phyloP scores from a whole-genome alignment of 1,140 invertebrate species.

The Sitobion miscanthi region DNA sequence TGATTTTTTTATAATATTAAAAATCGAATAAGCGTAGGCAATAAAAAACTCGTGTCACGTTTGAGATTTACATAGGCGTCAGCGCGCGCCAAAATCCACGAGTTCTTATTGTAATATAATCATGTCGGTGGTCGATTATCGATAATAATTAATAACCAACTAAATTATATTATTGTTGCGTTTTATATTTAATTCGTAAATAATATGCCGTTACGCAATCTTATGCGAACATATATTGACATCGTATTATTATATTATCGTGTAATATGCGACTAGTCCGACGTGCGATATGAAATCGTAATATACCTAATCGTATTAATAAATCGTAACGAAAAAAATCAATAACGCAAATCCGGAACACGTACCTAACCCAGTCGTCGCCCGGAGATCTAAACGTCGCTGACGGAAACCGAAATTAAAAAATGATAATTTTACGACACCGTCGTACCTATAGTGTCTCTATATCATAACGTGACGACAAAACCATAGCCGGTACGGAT shows the following conservation, averaged over 20 bases:
- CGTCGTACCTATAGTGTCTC: neutral
- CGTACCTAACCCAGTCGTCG: too few relatives aligned
- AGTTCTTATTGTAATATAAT: too few relatives aligned
- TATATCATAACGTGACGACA: neutral
- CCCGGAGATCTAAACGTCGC: neutral
- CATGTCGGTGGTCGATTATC: neutral
- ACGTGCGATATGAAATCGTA: neutral
- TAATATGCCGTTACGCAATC: neutral
- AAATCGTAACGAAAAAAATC: neutral
- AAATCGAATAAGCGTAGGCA: neutral
- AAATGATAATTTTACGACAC: neutral
- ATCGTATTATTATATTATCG: too few relatives aligned
- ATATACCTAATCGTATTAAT: too few relatives aligned
- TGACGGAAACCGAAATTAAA: neutral
- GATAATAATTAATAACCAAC: neutral
- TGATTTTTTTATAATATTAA: neutral
- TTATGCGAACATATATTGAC: neutral
- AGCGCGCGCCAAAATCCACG: neutral
- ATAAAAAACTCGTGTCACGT: neutral
- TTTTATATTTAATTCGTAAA: neutral
- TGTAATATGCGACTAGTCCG: too few relatives aligned
- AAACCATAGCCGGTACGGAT: neutral
- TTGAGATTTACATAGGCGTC: neutral
- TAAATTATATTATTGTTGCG: neutral
- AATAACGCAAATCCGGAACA: neutral